Percentiles rank a stretch among this genome's conserved stretches.
Conservation (phyloP, 2,797 vertebrate species). For the Pangasius krempfi region DNA sequence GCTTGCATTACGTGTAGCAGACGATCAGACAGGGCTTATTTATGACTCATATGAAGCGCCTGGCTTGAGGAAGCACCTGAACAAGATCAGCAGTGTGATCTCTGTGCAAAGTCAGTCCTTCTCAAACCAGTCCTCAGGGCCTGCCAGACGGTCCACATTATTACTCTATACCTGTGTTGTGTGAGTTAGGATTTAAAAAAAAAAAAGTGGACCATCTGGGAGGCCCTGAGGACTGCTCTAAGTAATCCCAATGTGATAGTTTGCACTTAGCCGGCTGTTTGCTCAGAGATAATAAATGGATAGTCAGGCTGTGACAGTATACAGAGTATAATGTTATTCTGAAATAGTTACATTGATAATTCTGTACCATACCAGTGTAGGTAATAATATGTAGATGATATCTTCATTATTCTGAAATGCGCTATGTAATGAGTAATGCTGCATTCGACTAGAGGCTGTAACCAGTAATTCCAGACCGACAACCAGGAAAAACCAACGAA, state of each 20-base stretch:
- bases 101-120: neutral
- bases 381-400: neutral
- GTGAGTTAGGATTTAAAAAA: neutral
- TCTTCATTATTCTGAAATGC: neutral
- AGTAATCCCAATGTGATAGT: neutral
- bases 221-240: constrained; percentile 1
- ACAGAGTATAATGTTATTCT: neutral
- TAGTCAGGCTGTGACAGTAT: neutral
- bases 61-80: neutral
- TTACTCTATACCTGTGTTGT: neutral
- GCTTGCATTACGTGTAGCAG: constrained; percentile 13
- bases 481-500: neutral
- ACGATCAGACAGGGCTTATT: neutral
- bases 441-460: neutral
- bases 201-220: neutral
- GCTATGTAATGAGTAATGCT: neutral
- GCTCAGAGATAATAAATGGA: neutral
- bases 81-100: neutral
- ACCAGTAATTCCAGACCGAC: neutral
- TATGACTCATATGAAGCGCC: constrained; percentile 3
- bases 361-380: neutral
- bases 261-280: neutral
- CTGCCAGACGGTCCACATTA: neutral
- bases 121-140: neutral
- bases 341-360: neutral